Conservation (phyloP, 2,888 invertebrate genomes). For the Agriopis marginaria region DNA sequence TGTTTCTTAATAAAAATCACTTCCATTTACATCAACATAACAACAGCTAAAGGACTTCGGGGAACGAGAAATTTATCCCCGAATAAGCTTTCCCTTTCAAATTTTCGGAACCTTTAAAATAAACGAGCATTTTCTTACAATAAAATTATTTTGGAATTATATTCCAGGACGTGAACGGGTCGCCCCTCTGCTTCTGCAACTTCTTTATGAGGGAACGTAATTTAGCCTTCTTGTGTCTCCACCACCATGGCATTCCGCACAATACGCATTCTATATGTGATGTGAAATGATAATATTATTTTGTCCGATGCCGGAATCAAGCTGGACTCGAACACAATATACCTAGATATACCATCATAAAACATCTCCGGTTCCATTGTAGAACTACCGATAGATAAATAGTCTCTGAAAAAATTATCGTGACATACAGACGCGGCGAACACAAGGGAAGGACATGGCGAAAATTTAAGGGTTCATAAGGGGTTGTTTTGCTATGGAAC, state of each 20-base stretch:
- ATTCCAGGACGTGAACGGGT: constrained; percentile 13
- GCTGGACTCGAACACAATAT: too few relatives aligned
- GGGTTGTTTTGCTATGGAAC: not conserved
- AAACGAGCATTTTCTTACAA: constrained; percentile 18
- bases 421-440: not conserved
- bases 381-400: too few relatives aligned
- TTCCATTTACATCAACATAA: not conserved
- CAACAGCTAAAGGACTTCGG: constrained; percentile 3
- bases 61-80: constrained; percentile 4
- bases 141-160: constrained; percentile 30
- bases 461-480: not conserved
- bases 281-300: too few relatives aligned
- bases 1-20: not conserved
- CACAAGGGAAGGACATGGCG: not conserved
- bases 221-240: too few relatives aligned
- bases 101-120: constrained; percentile 9
- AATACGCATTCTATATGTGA: too few relatives aligned
- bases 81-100: constrained; percentile 8
- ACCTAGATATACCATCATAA: too few relatives aligned
- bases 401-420: not conserved
- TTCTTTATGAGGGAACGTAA: constrained; percentile 22
- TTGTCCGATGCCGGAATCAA: not conserved
- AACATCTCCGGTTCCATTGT: too few relatives aligned
- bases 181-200: constrained; percentile 16
- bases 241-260: too few relatives aligned